Evolutionary conservation across 2,113 vertebrate species (phyloP).

Genomic region (Scomber colias): DNA sequence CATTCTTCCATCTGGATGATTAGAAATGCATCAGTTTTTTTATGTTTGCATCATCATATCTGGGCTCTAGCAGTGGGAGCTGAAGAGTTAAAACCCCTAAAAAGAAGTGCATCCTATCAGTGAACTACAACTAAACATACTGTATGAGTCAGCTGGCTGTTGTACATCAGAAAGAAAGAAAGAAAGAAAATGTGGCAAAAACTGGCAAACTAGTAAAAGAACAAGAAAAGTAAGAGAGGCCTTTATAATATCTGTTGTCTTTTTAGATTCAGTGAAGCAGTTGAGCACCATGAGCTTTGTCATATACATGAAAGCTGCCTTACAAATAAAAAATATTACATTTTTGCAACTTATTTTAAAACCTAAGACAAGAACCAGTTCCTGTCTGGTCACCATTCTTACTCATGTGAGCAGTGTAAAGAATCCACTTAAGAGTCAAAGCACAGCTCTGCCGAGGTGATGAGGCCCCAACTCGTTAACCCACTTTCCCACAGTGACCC

Average conservation of each 20-base stretch:
- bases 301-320: neutral
- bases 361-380: neutral
- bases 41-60: slow-evolving; percentile 12
- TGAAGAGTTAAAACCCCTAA: slow-evolving; percentile 29
- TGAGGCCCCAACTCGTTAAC: slow-evolving; percentile 26
- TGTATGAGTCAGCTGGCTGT: neutral
- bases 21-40: slow-evolving; percentile 62
- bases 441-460: slow-evolving; percentile 33
- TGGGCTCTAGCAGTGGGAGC: slow-evolving; percentile 21
- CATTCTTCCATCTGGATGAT: slow-evolving; percentile 76
- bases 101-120: neutral
- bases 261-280: neutral
- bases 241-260: neutral
- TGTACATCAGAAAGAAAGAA: neutral
- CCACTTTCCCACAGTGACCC: slow-evolving; percentile 50
- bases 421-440: slow-evolving; percentile 41
- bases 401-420: neutral
- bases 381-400: neutral
- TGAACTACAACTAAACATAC: slow-evolving; percentile 2
- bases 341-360: neutral
- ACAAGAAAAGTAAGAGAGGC: neutral
- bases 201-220: neutral
- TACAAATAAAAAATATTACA: neutral
- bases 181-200: neutral
- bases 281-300: neutral